Percentiles rank a stretch among this genome's conserved stretches.
These are phyloP conservation scores for Epicauta chinensis DNA, from an alignment of 1,140 invertebrate species.

Conservation along the genomic window DNA sequence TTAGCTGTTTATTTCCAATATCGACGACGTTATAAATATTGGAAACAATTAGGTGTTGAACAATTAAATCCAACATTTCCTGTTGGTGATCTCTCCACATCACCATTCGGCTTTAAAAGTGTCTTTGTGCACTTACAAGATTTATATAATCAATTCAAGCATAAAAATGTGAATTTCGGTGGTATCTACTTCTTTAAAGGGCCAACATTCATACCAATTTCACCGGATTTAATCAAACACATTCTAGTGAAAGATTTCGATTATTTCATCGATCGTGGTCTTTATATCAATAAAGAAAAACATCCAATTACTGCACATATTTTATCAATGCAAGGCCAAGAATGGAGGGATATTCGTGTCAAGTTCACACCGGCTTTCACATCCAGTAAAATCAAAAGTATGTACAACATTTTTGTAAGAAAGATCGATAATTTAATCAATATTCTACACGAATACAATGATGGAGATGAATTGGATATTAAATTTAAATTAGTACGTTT, in stretches of 20 bases:
- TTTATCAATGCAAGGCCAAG: conserved; percentile 39
- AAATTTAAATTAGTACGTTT: conserved; percentile 34
- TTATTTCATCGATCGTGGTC: conserved; percentile 44
- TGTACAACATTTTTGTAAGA: conserved; percentile 33
- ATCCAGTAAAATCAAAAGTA: conserved; percentile 44
- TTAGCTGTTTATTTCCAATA: too few species aligned
- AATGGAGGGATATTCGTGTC: conserved; percentile 44
- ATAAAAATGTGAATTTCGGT: too few species aligned
- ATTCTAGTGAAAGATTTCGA: conserved; percentile 47
- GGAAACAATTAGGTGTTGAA: too few species aligned
- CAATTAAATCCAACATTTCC: too few species aligned
- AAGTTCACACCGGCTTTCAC: conserved; percentile 47
- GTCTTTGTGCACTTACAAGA: too few species aligned
- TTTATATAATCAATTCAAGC: too few species aligned
- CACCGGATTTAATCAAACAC: conserved; percentile 45
- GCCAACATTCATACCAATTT: too few species aligned
- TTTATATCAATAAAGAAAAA: conserved; percentile 41
- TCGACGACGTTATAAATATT: too few species aligned
- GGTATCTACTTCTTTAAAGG: too few species aligned
- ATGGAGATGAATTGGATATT: conserved; percentile 16
- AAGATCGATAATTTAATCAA: conserved; percentile 3
- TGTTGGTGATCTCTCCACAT: too few species aligned
- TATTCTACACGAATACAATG: neutral
- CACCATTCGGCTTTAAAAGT: too few species aligned
- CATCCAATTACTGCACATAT: conserved; percentile 46